These are phyloP conservation scores for Apolygus lucorum DNA, from an alignment of 1,140 invertebrate species.

Conservation along the genomic window DNA sequence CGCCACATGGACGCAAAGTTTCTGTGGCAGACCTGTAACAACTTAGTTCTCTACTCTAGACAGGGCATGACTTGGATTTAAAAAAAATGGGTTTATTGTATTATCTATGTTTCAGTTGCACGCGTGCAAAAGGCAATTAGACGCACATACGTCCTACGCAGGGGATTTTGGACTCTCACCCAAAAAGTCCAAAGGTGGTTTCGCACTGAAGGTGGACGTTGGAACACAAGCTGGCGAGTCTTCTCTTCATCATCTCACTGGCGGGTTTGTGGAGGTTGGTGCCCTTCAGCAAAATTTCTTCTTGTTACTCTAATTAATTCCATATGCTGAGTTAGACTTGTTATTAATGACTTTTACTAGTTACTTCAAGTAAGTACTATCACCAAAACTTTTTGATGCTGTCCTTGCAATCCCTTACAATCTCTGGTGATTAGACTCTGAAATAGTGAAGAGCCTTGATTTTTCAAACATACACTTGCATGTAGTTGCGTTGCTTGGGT, in stretches of 20 bases:
- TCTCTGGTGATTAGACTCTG: too few relatives aligned
- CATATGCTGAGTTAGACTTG: too few relatives aligned
- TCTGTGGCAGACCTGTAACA: too few relatives aligned
- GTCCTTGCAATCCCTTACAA: neutral
- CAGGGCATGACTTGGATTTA: neutral
- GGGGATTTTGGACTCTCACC: neutral
- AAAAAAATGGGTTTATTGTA: neutral
- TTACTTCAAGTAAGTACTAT: too few relatives aligned
- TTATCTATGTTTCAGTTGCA: neutral
- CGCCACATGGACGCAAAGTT: too few relatives aligned
- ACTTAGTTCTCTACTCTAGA: neutral
- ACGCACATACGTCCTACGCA: neutral
- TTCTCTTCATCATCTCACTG: neutral
- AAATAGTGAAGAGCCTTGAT: too few relatives aligned
- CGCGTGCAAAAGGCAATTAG: neutral
- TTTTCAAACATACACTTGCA: too few relatives aligned
- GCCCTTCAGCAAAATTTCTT: too few relatives aligned
- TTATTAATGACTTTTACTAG: too few relatives aligned
- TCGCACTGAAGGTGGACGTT: neutral
- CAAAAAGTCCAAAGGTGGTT: neutral
- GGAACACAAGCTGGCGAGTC: neutral
- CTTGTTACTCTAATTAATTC: too few relatives aligned
- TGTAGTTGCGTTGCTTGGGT: too few relatives aligned
- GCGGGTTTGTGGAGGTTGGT: neutral
- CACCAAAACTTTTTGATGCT: neutral